These are phyloP conservation scores for Apostichopus japonicus DNA, from an alignment of 35 echinoderm and acorn worm genomes.

Conservation along the genomic window DNA sequence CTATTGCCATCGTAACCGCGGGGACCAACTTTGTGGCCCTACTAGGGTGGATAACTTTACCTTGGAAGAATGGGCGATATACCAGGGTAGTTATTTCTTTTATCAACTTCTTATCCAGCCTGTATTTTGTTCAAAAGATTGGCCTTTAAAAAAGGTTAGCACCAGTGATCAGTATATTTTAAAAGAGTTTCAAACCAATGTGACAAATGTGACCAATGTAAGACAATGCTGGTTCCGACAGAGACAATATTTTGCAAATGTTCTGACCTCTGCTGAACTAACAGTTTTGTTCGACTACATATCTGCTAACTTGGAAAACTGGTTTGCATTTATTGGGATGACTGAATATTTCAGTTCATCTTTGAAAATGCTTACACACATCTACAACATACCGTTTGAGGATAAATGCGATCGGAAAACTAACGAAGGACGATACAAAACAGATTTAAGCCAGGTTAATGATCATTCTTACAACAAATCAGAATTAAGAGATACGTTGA, in stretches of 20 bases:
- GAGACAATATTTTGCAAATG: neutral
- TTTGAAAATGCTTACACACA: neutral
- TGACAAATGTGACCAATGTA: neutral
- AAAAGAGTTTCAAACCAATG: neutral
- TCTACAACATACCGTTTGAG: neutral
- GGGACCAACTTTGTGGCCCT: constrained; percentile 49
- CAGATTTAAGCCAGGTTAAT: neutral
- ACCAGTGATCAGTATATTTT: neutral
- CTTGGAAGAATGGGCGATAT: constrained; percentile 55
- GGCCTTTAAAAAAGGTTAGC: too few relatives aligned
- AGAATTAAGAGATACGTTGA: neutral
- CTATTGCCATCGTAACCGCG: constrained; percentile 2
- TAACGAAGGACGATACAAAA: neutral
- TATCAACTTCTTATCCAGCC: constrained; percentile 35
- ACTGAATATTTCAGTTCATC: constrained; percentile 19
- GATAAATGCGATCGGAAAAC: neutral
- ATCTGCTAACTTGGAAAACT: neutral
- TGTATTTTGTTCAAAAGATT: neutral
- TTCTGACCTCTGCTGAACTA: neutral
- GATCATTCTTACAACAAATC: neutral
- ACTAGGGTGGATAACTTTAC: neutral
- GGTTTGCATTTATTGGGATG: constrained; percentile 34
- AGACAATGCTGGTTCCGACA: constrained; percentile 13
- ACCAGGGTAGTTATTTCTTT: constrained; percentile 61
- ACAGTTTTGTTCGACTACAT: constrained; percentile 12